Percentiles rank a stretch among this genome's conserved stretches.
phyloP scores from a whole-genome alignment of 2,888 invertebrate species.

The Acanthosepion lycidas region DNA sequence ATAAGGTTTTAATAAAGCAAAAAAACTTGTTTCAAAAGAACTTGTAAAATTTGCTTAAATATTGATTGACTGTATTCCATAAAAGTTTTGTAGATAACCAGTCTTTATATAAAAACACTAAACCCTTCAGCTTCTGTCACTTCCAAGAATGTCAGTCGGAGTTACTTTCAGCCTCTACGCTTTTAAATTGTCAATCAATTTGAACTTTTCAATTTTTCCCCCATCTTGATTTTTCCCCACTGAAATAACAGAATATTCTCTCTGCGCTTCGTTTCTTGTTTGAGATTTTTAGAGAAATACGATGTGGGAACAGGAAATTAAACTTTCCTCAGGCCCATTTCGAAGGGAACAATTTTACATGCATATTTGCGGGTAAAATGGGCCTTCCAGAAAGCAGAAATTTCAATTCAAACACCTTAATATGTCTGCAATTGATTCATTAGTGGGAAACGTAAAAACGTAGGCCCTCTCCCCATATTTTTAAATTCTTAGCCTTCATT shows the following conservation, averaged over 20 bases:
- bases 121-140: no score
- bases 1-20: no score
- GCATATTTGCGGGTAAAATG: neutral
- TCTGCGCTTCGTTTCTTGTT: neutral
- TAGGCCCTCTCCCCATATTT: neutral
- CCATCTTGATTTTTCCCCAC: no score
- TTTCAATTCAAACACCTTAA: neutral
- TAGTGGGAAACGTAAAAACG: neutral
- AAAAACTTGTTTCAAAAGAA: no score
- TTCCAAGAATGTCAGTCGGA: no score
- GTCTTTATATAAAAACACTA: no score
- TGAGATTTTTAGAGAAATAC: neutral
- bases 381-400: neutral
- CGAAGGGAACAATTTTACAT: neutral
- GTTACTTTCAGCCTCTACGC: no score
- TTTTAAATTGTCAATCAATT: no score
- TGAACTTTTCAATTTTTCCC: no score
- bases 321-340: conserved; percentile 11
- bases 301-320: neutral
- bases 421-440: neutral
- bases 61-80: no score
- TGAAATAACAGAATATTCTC: neutral
- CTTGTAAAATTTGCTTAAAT: no score
- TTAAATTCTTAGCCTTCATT: neutral
- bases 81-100: no score